Evolutionary conservation across 2,797 vertebrate species (phyloP).

Genomic region (Rhinella marina): DNA sequence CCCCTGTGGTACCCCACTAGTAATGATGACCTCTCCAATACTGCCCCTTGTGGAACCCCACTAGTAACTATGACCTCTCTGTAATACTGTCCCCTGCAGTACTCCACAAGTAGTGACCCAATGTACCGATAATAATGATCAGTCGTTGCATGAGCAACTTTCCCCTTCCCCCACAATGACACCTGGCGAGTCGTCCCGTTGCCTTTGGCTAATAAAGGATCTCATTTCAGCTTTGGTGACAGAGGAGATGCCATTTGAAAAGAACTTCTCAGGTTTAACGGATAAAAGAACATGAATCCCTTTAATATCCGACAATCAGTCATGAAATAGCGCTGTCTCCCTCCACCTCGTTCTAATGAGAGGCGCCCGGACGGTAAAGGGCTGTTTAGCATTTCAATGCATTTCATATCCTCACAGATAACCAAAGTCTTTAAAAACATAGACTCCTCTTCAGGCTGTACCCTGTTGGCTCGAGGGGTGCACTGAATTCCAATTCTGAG

Average conservation of each 20-base stretch:
- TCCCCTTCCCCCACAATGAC: neutral
- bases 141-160: neutral
- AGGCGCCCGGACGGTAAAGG: slow-evolving; percentile 68
- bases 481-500: slow-evolving; percentile 66
- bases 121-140: neutral
- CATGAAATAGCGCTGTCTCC: slow-evolving; percentile 49
- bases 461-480: slow-evolving; percentile 58
- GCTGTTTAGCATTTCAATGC: slow-evolving; percentile 72
- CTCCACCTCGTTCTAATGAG: slow-evolving; percentile 68
- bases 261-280: slow-evolving; percentile 35
- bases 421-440: slow-evolving; percentile 64
- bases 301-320: slow-evolving; percentile 58
- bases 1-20: too few species aligned
- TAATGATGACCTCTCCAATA: too few species aligned
- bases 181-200: neutral
- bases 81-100: too few species aligned
- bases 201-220: slow-evolving; percentile 45
- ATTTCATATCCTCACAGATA: slow-evolving; percentile 70
- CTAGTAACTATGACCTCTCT: too few species aligned
- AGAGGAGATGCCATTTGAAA: slow-evolving; percentile 24
- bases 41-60: too few species aligned
- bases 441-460: slow-evolving; percentile 57
- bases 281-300: slow-evolving; percentile 53
- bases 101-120: neutral
- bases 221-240: slow-evolving; percentile 38